phyloP scores from a whole-genome alignment of 2,797 vertebrate species.

The Onychomys leucogaster region DNA sequence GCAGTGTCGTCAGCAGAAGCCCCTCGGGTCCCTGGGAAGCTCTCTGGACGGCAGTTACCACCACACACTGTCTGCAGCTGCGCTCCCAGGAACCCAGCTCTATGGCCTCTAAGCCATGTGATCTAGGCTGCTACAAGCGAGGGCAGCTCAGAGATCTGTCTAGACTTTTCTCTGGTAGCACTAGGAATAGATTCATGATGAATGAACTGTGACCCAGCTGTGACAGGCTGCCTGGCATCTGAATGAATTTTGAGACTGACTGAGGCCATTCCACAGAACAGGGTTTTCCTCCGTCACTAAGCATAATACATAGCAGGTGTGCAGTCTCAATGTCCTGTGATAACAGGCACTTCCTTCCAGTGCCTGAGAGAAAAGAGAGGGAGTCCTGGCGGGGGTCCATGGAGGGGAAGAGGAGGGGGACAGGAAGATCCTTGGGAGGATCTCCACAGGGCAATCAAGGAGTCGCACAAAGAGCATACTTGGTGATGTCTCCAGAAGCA shows the following conservation, averaged over 20 bases:
- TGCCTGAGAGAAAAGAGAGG: not conserved
- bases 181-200: not conserved
- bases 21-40: not conserved
- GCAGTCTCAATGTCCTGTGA: not conserved
- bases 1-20: not conserved
- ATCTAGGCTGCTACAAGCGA: not conserved
- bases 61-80: not conserved
- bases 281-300: not conserved
- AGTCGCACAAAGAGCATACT: too few relatives aligned
- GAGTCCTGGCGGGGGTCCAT: not conserved
- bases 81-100: not conserved
- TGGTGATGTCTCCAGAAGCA: not conserved
- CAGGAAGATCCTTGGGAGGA: too few relatives aligned
- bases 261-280: not conserved
- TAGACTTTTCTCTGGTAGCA: not conserved
- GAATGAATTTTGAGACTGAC: not conserved
- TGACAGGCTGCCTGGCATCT: not conserved
- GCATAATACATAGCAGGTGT: fast-evolving
- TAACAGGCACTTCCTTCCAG: not conserved
- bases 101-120: not conserved
- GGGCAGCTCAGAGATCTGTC: not conserved
- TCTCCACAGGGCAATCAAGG: not conserved
- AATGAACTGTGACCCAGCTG: not conserved
- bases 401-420: not conserved
- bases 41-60: too few relatives aligned